These are phyloP conservation scores for Prunella strophiata DNA, from an alignment of 2,797 vertebrate species.

Conservation along the genomic window DNA sequence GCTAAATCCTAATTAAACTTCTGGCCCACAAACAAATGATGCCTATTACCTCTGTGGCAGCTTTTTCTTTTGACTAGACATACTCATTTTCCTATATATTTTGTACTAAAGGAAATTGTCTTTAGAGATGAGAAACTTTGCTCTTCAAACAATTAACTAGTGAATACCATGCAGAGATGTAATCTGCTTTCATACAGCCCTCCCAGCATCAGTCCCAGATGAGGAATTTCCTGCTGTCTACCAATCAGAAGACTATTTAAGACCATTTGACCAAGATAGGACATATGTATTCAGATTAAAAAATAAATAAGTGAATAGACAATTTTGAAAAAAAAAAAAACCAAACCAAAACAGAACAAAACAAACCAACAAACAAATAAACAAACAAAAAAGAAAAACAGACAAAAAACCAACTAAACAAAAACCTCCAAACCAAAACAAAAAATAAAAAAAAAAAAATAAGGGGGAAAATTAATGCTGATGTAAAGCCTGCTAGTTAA, in stretches of 20 bases:
- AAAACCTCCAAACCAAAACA: neutral
- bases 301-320: neutral
- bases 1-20: constrained; percentile 33
- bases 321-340: neutral
- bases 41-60: neutral
- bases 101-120: neutral
- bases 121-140: constrained; percentile 14
- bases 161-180: neutral
- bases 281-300: neutral
- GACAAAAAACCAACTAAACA: too few species aligned
- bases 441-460: neutral
- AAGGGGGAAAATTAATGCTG: neutral
- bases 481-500: constrained; percentile 20
- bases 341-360: too few species aligned
- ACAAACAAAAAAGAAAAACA: too few species aligned
- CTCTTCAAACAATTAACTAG: neutral
- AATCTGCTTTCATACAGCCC: neutral
- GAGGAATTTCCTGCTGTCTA: neutral
- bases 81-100: neutral
- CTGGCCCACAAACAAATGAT: neutral
- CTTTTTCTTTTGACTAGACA: constrained; percentile 24
- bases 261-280: neutral
- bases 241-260: neutral
- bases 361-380: too few species aligned
- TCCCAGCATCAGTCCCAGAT: neutral